phyloP scores from a whole-genome alignment of 2,113 vertebrate genomes.

The Perca fluviatilis region DNA sequence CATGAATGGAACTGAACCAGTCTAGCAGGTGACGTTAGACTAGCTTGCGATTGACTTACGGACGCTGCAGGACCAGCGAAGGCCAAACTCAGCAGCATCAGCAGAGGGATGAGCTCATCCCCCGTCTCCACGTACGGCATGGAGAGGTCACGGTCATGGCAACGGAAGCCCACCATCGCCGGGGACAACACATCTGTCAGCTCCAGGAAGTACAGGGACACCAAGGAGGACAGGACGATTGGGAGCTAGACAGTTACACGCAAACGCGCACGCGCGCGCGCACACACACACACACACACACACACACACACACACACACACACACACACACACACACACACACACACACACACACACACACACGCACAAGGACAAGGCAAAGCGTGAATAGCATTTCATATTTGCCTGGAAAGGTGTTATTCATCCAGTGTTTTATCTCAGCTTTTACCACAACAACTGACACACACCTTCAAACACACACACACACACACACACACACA shows the following conservation, averaged over 20 bases:
- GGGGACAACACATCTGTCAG: constrained; percentile 95
- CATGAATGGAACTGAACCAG: not conserved
- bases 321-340: constrained; percentile 14
- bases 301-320: not conserved
- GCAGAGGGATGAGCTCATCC: constrained; percentile 94
- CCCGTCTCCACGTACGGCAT: constrained; percentile 96
- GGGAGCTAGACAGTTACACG: constrained; percentile 83
- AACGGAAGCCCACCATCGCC: constrained; percentile 94
- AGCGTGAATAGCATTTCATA: constrained; percentile 41
- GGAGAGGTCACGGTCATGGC: constrained; percentile 92
- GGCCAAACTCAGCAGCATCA: constrained; percentile 97
- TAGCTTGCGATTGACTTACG: constrained; percentile 80
- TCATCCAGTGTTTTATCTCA: constrained; percentile 25
- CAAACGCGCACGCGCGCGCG: not conserved
- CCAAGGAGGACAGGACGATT: constrained; percentile 94
- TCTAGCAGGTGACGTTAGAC: no score
- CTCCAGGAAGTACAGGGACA: constrained; percentile 97
- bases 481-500: constrained; percentile 9
- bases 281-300: constrained; percentile 10
- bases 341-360: not conserved
- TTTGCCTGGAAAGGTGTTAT: constrained; percentile 25
- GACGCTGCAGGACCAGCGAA: constrained; percentile 94
- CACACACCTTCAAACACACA: constrained; percentile 2
- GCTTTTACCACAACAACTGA: not conserved
- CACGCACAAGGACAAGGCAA: constrained; percentile 43